These are phyloP conservation scores for Fabriciana adippe DNA, from an alignment of 2,888 invertebrate genomes.

Conservation along the genomic window DNA sequence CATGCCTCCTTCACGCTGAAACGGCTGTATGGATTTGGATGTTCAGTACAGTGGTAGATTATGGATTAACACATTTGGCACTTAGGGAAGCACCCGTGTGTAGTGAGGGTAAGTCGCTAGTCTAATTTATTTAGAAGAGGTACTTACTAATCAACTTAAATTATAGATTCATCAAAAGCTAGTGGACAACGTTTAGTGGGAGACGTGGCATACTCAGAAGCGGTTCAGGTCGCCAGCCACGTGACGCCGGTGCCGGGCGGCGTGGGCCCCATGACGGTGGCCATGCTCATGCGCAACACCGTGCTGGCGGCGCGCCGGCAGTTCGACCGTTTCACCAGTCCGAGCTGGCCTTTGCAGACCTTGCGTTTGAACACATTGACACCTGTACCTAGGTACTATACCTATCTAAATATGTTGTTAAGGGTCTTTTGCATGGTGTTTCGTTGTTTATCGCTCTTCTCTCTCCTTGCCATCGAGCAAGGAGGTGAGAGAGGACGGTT, in stretches of 20 bases:
- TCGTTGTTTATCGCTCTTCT: neutral
- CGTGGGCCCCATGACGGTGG: slow-evolving; percentile 99
- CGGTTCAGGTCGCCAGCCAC: slow-evolving; percentile 89
- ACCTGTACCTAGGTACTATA: slow-evolving; percentile 91
- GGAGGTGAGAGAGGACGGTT: no score
- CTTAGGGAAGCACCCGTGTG: neutral
- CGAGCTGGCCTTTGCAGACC: slow-evolving; percentile 87
- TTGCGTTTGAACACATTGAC: slow-evolving; percentile 84
- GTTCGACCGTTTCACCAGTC: slow-evolving; percentile 79
- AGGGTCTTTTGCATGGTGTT: neutral
- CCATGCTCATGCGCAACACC: slow-evolving; percentile 98
- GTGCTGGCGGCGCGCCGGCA: slow-evolving; percentile 89
- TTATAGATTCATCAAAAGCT: slow-evolving; percentile 87
- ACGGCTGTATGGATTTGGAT: no score
- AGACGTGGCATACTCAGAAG: slow-evolving; percentile 95
- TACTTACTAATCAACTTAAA: neutral
- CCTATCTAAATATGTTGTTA: neutral
- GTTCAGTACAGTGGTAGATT: no score
- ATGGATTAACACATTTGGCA: neutral
- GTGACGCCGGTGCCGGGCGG: slow-evolving; percentile 98
- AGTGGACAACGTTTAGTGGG: slow-evolving; percentile 94
- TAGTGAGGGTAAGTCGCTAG: neutral
- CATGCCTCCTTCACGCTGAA: no score
- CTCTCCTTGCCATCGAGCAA: no score
- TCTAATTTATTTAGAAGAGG: neutral